Percentiles rank a stretch among this genome's conserved stretches.
Evolutionary conservation across 2,888 invertebrate genomes (phyloP).

Genomic region (Brenthis ino): DNA sequence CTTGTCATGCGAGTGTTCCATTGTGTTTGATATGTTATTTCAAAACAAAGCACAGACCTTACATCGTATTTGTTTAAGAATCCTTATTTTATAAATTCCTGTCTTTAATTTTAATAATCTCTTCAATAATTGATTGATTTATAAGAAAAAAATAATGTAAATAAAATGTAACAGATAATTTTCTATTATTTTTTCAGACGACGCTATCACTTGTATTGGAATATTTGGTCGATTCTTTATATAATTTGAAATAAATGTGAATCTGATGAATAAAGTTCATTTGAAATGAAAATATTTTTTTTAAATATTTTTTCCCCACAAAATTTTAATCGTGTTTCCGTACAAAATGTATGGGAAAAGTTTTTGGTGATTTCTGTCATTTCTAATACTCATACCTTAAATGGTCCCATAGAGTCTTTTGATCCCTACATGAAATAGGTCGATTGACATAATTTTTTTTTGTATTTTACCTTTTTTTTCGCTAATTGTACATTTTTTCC

Average conservation of each 20-base stretch:
- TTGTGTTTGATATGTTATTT: not conserved
- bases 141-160: slow-evolving; percentile 2
- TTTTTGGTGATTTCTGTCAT: no score
- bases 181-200: not conserved
- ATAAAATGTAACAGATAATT: not conserved
- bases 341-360: no score
- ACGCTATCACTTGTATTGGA: slow-evolving; percentile 3
- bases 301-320: not conserved
- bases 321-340: no score
- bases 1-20: not conserved
- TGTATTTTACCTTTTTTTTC: no score
- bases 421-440: no score
- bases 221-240: slow-evolving; percentile 7
- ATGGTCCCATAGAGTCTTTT: no score
- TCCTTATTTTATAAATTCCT: not conserved
- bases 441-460: no score
- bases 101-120: not conserved
- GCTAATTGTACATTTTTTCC: no score
- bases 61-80: not conserved
- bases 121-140: not conserved
- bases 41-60: not conserved
- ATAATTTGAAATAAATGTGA: slow-evolving; percentile 15
- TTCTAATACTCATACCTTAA: no score
- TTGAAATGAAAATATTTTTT: not conserved
- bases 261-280: slow-evolving; percentile 7